Evolutionary conservation across 1,140 invertebrate species (phyloP), one percentile per base, ranked within the genome.

Genomic region (Tetranychus urticae): DNA sequence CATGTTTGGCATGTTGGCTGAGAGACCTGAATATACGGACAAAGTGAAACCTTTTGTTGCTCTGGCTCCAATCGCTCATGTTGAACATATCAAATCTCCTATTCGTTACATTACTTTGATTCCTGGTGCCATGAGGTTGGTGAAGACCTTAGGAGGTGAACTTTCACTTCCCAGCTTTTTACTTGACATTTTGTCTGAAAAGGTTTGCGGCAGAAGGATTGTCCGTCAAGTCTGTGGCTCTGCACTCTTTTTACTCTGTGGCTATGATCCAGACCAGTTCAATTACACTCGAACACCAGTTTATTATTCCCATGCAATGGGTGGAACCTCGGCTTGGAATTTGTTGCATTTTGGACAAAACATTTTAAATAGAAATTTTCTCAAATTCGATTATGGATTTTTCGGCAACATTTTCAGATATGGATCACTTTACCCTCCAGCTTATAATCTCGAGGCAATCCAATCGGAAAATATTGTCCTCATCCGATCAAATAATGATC

Each of bases 281-380:
- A 31, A 58, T 58, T 14, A 5, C 2, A 45, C 81, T 35, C 73
- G 82, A 68, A 62, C 87, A 0, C 82, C 84, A 0, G 77, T 83
- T 0, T 83, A 88, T 66, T 70, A 84, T 2, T 78, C 79, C 13
- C 84, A 93, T 70, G 80, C 80, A 3, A 89, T 89, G 3, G 84
- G 86, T 1, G 88, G 88, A 5, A 78, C 86, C 1, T 85, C 87
- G 0, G 78, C 80, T 0, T 80, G 80, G 67, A 86, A 86, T 66
- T 68, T 90, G 8, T 72, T 83, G 14, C 75, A 78, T 64, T 78
- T 69, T 66, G 73, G 69, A 36, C 76, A 77, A 68, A 73, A 55
- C 4, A 55, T 61, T 8, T 34, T 3, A 31, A 34, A 8, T 37
- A 14, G 36, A 34, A 12, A 12, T 13, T 57, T 61, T 1, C 5